A percentile compares a stretch with the other conserved stretches of the same genome.
Conservation (phyloP, 2,797 vertebrate genomes). For the Pangasius mekongensis region DNA sequence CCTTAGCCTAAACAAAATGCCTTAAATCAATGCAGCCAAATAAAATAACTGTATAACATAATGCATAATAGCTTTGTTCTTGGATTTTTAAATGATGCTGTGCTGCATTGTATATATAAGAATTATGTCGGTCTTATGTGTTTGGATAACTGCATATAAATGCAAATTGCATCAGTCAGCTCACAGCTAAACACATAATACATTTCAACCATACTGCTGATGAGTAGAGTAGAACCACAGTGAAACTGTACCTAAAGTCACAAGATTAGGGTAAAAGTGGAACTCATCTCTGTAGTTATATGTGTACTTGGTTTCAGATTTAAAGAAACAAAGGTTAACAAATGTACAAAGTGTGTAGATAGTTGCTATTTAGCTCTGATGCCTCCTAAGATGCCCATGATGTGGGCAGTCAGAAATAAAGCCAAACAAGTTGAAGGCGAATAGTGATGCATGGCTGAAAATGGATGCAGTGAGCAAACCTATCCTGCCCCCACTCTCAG, state of each 20-base stretch:
- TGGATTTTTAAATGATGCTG: neutral
- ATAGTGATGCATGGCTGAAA: neutral
- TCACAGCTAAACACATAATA: neutral
- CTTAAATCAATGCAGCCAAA: neutral
- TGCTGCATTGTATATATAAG: neutral
- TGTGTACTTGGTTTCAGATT: neutral
- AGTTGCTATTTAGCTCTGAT: neutral
- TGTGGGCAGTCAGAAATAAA: conserved; percentile 2
- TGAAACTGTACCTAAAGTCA: neutral
- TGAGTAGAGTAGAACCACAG: neutral
- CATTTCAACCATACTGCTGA: neutral
- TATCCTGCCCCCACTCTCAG: neutral
- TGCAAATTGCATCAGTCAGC: neutral
- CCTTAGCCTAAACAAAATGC: neutral
- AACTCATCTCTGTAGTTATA: neutral
- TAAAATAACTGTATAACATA: neutral
- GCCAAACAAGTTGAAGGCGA: neutral
- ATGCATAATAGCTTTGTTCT: neutral
- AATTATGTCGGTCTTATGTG: neutral
- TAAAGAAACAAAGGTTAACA: neutral
- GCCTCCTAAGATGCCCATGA: neutral
- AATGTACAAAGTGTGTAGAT: neutral
- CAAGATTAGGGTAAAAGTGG: neutral
- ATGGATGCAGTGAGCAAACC: conserved; percentile 22
- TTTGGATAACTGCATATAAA: neutral